phyloP scores from a whole-genome alignment of 2,113 vertebrate species.

The Carassius gibelio region DNA sequence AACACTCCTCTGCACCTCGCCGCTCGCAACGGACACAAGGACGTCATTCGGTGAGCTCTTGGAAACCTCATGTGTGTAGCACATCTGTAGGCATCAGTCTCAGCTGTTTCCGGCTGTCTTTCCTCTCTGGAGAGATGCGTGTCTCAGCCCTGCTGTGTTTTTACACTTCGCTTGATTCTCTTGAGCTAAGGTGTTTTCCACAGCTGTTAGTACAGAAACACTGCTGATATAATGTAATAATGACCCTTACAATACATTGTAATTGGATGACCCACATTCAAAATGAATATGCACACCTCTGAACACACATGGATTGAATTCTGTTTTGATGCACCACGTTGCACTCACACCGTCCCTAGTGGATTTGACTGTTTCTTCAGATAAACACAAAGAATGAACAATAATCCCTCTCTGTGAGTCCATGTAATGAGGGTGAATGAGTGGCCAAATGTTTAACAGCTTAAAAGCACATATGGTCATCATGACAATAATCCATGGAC shows the following conservation, averaged over 20 bases:
- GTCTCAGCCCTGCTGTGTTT: background rate
- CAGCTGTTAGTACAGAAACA: background rate
- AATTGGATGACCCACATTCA: background rate
- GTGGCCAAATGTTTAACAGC: too few relatives aligned
- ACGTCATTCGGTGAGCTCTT: constrained; percentile 84
- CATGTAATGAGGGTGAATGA: background rate
- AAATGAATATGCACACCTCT: background rate
- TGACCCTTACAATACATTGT: background rate
- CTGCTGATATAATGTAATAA: background rate
- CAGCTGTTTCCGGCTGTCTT: background rate
- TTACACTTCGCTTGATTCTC: background rate
- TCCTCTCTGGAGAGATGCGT: background rate
- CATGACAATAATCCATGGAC: too few relatives aligned
- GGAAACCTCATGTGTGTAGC: background rate
- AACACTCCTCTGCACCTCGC: constrained; percentile 93
- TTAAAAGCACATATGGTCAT: too few relatives aligned
- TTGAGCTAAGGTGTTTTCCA: background rate
- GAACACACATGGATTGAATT: background rate
- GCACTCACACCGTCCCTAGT: too few relatives aligned
- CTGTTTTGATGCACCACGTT: background rate
- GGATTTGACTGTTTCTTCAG: too few relatives aligned
- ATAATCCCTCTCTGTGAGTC: background rate
- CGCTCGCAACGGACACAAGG: constrained; percentile 93
- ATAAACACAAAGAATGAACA: too few relatives aligned
- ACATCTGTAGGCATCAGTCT: constrained; percentile 24